Conservation (phyloP, 2,113 vertebrate species). For the Spea multiplicata region DNA sequence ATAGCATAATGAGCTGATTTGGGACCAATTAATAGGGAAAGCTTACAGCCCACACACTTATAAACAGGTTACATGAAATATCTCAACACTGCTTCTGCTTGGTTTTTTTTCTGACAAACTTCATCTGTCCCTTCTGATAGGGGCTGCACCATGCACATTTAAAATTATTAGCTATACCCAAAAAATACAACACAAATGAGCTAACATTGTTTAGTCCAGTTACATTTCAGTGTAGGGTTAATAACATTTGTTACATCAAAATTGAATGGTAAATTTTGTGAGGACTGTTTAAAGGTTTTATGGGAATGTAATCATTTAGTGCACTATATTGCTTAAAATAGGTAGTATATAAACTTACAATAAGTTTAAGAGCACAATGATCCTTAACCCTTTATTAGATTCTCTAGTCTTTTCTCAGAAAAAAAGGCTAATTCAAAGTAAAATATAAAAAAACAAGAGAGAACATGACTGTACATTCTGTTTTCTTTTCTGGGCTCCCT, state of each 20-base stretch:
- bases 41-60: slow-evolving; percentile 25
- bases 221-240: too few species aligned
- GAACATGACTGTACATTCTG: too few species aligned
- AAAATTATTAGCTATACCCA: background rate
- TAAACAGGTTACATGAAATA: slow-evolving; percentile 14
- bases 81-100: background rate
- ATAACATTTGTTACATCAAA: too few species aligned
- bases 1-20: slow-evolving; percentile 40
- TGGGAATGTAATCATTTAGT: background rate
- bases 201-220: background rate
- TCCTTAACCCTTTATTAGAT: too few species aligned
- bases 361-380: background rate
- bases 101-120: background rate
- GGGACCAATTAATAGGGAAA: slow-evolving; percentile 43
- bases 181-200: background rate
- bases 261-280: too few species aligned
- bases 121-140: background rate
- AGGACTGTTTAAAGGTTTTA: background rate
- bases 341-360: background rate
- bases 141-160: background rate
- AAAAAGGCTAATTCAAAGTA: too few species aligned
- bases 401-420: too few species aligned
- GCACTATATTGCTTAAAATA: background rate
- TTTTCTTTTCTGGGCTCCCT: too few species aligned
- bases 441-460: too few species aligned